Evolutionary conservation across 2,888 invertebrate genomes (phyloP), one percentile per base, ranked within the genome.

Genomic region (Pyrrhosoma nymphula): DNA sequence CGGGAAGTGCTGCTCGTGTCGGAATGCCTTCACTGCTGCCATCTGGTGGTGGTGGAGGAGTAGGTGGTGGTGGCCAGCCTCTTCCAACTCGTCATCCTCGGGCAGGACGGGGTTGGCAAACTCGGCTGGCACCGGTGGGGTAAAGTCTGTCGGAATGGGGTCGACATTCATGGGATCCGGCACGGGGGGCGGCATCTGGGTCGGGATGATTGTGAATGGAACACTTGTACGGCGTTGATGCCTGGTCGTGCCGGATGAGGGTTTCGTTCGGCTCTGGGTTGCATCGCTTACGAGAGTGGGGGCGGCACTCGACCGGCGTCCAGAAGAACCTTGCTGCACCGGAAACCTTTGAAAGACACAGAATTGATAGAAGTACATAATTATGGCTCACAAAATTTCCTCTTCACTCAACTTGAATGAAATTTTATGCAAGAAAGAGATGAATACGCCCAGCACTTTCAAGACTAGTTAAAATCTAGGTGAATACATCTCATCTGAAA

Each of bases 171-270:
- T 47, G 4, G 56, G 69, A 47, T 93, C 93, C n/a, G 69, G 69
- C 47, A 93, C n/a, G 35, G 63, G 93, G 47, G 93, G 93, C 47
- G 93, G 93, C 93, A 93, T 75, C 69, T 93, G 93, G 55, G 63
- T 93, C 16, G 93, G 93, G 93, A 93, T 93, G 63, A 93, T 93
- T 55, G 93, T 93, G 47, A 93, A 93, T 35, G 93, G 93, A 69
- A 93, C 93, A 93, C 93, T 93, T 26, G 93, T 93, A n/a, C 93
- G 93, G 4, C 93, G 93, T 26, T 93, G 93, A 18, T 93, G 93
- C n/a, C 93, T 35, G 14, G 89, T 89, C 18, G 69, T 75, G 3
- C 60, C 20, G 3, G 69, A 39, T n/a, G 69, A 18, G 69, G 93
- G 69, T n/a, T 93, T 93, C 12, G 75, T 75, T 14, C 93, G 93